Conservation (phyloP, 2,797 vertebrate species). For the Scleropages formosus region DNA sequence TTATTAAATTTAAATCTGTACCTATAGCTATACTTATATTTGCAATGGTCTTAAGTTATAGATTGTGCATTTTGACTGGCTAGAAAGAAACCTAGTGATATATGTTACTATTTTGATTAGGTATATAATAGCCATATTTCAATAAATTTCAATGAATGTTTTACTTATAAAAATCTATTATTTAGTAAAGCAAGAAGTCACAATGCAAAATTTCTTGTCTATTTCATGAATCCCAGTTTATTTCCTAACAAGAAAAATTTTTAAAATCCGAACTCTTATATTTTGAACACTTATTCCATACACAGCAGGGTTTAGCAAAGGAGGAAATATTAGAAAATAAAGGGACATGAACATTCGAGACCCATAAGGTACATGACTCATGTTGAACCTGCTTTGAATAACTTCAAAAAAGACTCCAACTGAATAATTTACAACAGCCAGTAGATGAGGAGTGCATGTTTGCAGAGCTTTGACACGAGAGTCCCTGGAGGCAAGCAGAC, state of each 20-base stretch:
- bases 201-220: no score
- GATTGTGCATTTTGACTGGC: no score
- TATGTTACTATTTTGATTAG: no score
- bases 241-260: not conserved
- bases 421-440: constrained; percentile 9
- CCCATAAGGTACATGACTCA: not conserved
- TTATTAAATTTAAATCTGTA: no score
- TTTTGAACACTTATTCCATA: constrained; percentile 18
- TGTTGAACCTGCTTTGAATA: not conserved
- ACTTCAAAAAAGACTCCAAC: constrained; percentile 2
- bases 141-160: no score
- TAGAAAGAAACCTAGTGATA: no score
- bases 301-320: constrained; percentile 22
- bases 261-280: not conserved
- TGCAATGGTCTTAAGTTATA: no score
- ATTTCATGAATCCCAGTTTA: no score
- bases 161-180: no score
- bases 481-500: not conserved
- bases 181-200: no score
- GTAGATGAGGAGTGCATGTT: constrained; percentile 26
- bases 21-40: no score
- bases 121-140: no score
- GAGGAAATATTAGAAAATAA: constrained; percentile 22
- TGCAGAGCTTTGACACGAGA: constrained; percentile 19
- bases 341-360: constrained; percentile 3